Conservation (phyloP, 2,113 vertebrate genomes). For the Poecile atricapillus region DNA sequence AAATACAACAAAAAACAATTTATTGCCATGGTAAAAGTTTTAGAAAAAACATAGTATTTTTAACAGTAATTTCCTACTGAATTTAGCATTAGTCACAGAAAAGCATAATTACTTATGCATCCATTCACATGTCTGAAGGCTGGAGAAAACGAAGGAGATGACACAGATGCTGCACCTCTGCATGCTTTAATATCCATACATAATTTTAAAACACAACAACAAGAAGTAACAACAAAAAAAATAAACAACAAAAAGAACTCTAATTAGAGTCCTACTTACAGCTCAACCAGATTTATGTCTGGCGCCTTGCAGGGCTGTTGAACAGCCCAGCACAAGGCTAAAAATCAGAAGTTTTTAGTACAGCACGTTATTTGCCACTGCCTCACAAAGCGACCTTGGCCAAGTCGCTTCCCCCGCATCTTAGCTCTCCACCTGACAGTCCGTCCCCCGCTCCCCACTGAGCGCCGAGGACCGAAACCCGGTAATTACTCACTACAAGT, state of each 20-base stretch:
- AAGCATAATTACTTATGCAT: background rate
- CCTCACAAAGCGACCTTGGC: conserved; percentile 7
- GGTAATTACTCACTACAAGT: background rate
- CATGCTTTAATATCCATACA: background rate
- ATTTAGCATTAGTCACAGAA: background rate
- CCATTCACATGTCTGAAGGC: background rate
- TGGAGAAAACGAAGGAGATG: background rate
- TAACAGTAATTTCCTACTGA: background rate
- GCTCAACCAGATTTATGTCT: background rate
- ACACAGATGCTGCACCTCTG: background rate
- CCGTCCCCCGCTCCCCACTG: background rate
- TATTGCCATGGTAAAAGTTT: background rate
- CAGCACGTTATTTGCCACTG: background rate
- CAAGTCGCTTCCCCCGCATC: background rate
- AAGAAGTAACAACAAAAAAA: too few species aligned
- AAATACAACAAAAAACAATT: background rate
- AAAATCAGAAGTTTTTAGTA: background rate
- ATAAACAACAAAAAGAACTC: too few species aligned
- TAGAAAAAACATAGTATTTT: background rate
- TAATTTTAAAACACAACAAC: background rate
- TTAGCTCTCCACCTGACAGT: background rate
- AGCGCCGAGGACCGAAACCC: background rate
- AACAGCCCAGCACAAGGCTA: background rate
- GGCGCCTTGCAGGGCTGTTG: background rate
- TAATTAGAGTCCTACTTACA: background rate